These are phyloP conservation scores for Heliconius sara DNA, from an alignment of 2,888 invertebrate genomes.

Conservation along the genomic window DNA sequence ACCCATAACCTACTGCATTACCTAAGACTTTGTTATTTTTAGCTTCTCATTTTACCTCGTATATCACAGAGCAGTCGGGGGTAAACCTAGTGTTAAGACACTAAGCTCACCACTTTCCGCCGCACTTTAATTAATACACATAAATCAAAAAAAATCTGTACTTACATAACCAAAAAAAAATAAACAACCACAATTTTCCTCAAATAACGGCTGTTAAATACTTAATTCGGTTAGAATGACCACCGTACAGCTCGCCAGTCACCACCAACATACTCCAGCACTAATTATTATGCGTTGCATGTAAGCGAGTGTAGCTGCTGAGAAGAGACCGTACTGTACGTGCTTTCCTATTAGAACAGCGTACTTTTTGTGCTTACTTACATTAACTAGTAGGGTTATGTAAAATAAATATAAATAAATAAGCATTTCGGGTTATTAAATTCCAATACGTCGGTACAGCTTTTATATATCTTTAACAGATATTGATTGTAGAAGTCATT, in stretches of 20 bases:
- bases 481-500: no score
- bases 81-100: no score
- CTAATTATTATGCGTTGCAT: slow-evolving; percentile 42
- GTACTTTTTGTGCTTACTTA: slow-evolving; percentile 9
- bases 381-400: neutral
- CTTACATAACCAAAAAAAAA: neutral
- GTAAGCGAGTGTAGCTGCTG: slow-evolving; percentile 35
- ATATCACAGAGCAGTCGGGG: no score
- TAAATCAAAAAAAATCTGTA: no score
- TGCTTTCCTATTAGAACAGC: slow-evolving; percentile 25
- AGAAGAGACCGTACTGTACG: slow-evolving; percentile 31
- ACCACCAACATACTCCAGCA: slow-evolving; percentile 32
- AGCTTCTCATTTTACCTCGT: no score
- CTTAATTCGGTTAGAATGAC: slow-evolving; percentile 4
- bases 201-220: neutral
- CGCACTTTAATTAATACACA: no score
- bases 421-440: neutral
- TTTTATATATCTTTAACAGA: no score
- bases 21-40: no score
- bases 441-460: no score
- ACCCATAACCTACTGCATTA: no score
- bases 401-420: neutral
- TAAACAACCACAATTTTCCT: neutral
- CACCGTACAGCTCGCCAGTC: slow-evolving; percentile 6
- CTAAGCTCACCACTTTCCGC: no score